phyloP scores from a whole-genome alignment of 2,888 invertebrate genomes.

The Eristalis pertinax region DNA sequence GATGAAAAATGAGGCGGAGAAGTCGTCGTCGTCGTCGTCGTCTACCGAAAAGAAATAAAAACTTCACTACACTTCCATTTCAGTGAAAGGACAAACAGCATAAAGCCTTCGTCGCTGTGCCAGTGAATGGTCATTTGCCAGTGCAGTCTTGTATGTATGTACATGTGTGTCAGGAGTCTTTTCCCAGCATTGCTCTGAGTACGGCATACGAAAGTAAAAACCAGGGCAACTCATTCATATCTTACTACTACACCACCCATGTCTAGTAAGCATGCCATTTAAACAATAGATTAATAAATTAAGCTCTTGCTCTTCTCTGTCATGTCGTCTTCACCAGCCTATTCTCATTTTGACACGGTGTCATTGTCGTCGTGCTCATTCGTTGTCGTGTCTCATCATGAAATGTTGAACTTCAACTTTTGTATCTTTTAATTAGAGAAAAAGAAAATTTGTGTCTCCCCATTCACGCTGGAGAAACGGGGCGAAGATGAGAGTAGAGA shows the following conservation, averaged over 20 bases:
- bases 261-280: slow-evolving; percentile 46
- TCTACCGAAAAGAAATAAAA: neutral
- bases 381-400: slow-evolving; percentile 26
- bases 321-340: neutral
- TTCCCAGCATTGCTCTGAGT: neutral
- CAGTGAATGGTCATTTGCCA: slow-evolving; percentile 4
- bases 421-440: slow-evolving; percentile 62
- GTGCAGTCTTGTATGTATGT: neutral
- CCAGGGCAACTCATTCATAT: slow-evolving; percentile 57
- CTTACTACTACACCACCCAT: slow-evolving; percentile 15
- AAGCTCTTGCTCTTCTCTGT: slow-evolving; percentile 11
- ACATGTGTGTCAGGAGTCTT: slow-evolving; percentile 6
- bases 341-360: neutral
- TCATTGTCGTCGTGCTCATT: neutral
- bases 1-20: neutral
- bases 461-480: slow-evolving; percentile 21
- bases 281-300: slow-evolving; percentile 61
- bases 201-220: slow-evolving; percentile 14
- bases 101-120: neutral
- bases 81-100: neutral
- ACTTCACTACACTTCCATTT: slow-evolving; percentile 2
- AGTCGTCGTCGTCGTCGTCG: neutral
- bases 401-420: slow-evolving; percentile 69
- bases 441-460: slow-evolving; percentile 36
- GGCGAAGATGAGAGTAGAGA: slow-evolving; percentile 24